Evolutionary conservation across 1,140 invertebrate genomes (phyloP), one percentile per base, ranked within the genome.

Genomic region (Stegodyphus dumicola): DNA sequence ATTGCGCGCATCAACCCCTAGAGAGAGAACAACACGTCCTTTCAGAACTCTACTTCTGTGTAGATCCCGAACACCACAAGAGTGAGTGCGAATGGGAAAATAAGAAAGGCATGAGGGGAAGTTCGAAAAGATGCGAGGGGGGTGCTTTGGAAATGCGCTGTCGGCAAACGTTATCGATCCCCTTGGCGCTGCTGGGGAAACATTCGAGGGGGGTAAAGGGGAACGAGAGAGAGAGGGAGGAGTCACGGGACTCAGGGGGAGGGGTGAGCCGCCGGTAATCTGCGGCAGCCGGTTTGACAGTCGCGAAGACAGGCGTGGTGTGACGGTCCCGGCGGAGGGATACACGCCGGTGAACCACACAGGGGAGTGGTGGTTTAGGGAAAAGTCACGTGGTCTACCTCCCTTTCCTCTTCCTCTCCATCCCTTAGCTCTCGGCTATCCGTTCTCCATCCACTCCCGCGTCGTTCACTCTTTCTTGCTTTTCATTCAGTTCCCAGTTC

Each of bases 271-370:
- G 73, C 64, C 81, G 81, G 74, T 85, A 85, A 85, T 85, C 81
- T 85, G 81, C 60, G 81, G 81, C 81, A 85, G 73, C 81, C 81
- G 81, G 81, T 85, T 85, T 85, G 81, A 85, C 81, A 85, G 81
- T 77, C 73, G 81, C 81, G 81, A 69, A 49, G 81, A 85, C 81
- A 85, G 81, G 81, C 73, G 80, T 83, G 80, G 80, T 83, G 80
- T 75, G 54, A 77, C 60, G 74, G 74, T 77, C 81, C 81, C 65
- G 52, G 81, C 81, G 81, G 81, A 85, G 81, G 81, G 65, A 85
- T 85, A 85, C 81, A 85, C 74, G 81, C 60, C 64, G 81, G 81
- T 77, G 81, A 85, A 85, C 81, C 81, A 85, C 81, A 85, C 81
- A 77, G 81, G 73, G 81, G 73, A 69, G 81, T 83, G 81, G 73